Evolutionary conservation across 2,888 invertebrate genomes (phyloP).

Genomic region (Crossocerus cetratus): DNA sequence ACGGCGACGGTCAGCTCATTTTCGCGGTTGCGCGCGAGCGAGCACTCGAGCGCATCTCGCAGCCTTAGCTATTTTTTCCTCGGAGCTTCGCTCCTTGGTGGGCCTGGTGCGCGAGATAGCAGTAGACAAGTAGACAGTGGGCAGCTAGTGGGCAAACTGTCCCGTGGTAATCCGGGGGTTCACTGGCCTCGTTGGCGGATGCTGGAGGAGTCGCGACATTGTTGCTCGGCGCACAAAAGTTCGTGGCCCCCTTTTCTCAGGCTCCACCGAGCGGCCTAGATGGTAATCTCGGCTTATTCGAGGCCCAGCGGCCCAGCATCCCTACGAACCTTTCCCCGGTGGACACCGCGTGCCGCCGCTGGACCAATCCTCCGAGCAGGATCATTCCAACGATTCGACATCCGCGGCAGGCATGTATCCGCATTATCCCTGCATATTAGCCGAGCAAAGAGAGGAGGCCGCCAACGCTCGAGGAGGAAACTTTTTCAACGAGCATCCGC

Average conservation of each 20-base stretch:
- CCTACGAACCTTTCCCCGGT: too few species aligned
- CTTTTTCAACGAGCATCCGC: conserved; percentile 52
- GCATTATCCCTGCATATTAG: conserved; percentile 3
- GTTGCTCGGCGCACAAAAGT: background rate
- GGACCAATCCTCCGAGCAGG: background rate
- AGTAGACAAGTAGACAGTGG: background rate
- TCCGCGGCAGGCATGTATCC: background rate
- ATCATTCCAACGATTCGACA: conserved; percentile 30
- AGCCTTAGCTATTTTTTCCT: too few species aligned
- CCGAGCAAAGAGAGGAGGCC: background rate
- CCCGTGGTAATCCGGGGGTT: background rate
- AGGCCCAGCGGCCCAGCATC: background rate
- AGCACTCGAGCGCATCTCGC: background rate
- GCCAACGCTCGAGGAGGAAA: conserved; percentile 38
- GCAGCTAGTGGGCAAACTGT: too few species aligned
- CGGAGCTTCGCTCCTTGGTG: too few species aligned
- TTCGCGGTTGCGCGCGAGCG: conserved; percentile 42
- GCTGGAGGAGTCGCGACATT: background rate
- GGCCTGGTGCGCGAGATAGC: too few species aligned
- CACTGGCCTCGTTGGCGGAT: background rate
- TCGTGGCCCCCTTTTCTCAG: background rate
- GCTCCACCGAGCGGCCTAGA: background rate
- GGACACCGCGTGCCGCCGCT: background rate
- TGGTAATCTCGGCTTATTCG: conserved; percentile 3
- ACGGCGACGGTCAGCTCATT: conserved; percentile 71